Percentiles rank a stretch among this genome's conserved stretches.
These are phyloP conservation scores for Lepus timidus DNA, from an alignment of 2,113 vertebrate species.

Conservation along the genomic window DNA sequence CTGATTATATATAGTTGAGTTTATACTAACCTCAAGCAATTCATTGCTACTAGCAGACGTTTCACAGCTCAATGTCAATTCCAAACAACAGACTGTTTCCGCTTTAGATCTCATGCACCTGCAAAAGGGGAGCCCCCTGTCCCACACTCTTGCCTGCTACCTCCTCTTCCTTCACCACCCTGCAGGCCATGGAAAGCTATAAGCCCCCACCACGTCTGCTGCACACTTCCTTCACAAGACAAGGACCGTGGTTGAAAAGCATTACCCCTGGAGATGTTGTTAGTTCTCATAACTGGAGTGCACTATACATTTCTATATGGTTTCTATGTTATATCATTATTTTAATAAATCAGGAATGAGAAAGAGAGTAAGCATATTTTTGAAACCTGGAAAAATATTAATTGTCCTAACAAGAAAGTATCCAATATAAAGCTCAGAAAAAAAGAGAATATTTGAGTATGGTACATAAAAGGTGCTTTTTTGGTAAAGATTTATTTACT, in stretches of 20 bases:
- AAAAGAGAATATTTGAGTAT: background rate
- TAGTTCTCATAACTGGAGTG: background rate
- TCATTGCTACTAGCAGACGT: background rate
- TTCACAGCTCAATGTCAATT: background rate
- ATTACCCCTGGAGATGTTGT: background rate
- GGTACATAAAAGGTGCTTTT: background rate
- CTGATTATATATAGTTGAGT: background rate
- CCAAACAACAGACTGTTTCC: background rate
- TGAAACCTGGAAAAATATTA: background rate
- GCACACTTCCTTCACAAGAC: background rate
- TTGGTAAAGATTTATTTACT: too few relatives aligned
- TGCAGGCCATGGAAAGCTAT: background rate
- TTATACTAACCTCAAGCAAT: background rate
- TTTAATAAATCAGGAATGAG: background rate
- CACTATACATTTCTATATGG: background rate
- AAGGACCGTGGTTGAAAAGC: background rate
- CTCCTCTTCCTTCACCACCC: background rate
- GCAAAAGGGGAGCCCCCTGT: background rate
- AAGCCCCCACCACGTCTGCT: background rate
- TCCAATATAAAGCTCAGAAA: background rate
- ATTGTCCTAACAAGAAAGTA: background rate
- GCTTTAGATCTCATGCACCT: background rate
- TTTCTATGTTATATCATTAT: background rate
- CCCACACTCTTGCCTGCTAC: background rate
- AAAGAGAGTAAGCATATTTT: background rate